Percentiles rank a stretch among this genome's conserved stretches.
Conservation (phyloP, 2,113 vertebrate genomes). For the Bagarius yarrelli region DNA sequence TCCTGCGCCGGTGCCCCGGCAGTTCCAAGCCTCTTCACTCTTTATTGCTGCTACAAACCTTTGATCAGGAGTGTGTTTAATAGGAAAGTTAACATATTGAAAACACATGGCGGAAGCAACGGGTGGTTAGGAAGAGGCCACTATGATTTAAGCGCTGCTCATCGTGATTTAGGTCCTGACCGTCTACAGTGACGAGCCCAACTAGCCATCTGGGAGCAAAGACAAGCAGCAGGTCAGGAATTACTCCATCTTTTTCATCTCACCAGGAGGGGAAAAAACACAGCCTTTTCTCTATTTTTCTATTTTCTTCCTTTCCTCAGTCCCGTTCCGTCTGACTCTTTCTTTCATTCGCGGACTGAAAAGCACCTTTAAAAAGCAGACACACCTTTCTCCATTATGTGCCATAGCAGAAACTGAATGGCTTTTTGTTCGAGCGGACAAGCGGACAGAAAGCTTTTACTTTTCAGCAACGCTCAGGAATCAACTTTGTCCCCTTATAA, state of each 20-base stretch:
- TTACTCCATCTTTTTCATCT: conserved; percentile 5
- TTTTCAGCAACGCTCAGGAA: not conserved
- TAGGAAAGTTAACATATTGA: conserved; percentile 17
- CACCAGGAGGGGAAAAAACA: not conserved
- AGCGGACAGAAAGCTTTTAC: conserved; percentile 26
- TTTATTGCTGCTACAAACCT: conserved; percentile 20
- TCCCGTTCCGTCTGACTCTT: not conserved
- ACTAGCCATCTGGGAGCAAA: conserved; percentile 10
- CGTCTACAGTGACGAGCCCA: not conserved
- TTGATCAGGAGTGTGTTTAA: conserved; percentile 15
- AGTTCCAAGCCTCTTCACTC: conserved; percentile 6
- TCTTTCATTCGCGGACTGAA: not conserved
- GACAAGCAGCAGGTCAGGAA: not conserved
- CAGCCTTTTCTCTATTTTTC: not conserved
- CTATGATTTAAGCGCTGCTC: not conserved
- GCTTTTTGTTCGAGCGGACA: conserved; percentile 36
- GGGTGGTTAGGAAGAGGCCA: conserved; percentile 18
- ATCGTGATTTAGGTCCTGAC: conserved; percentile 17
- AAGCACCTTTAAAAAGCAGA: conserved; percentile 14
- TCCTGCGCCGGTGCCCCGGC: not conserved
- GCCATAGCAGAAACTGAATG: conserved; percentile 23
- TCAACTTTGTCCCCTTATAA: not conserved
- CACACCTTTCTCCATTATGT: conserved; percentile 50
- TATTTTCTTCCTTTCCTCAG: conserved; percentile 22
- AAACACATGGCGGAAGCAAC: conserved; percentile 14